Conservation (phyloP, 2,797 vertebrate species). For the Myripristis jacobus region DNA sequence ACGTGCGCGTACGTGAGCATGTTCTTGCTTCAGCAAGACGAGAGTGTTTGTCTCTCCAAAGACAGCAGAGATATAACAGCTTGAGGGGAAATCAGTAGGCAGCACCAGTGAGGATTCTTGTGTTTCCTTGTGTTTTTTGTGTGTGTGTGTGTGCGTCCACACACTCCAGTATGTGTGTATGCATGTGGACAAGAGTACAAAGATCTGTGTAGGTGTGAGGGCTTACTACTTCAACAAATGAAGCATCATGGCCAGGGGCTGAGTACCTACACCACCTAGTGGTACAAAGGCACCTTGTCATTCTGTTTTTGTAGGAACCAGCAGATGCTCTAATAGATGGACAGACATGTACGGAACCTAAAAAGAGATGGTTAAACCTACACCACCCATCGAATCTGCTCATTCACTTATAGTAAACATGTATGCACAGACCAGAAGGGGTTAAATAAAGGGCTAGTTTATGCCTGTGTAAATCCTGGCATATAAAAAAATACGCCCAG, state of each 20-base stretch:
- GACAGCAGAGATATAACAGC: constrained; percentile 56
- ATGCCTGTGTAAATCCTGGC: background rate
- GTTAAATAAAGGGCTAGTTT: constrained; percentile 4
- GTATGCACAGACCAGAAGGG: background rate
- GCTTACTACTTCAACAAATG: constrained; percentile 20
- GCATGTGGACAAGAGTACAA: constrained; percentile 10
- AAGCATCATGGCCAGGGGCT: constrained; percentile 48
- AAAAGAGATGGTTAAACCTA: constrained; percentile 5
- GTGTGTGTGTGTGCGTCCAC: background rate
- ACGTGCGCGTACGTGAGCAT: background rate
- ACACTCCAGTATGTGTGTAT: background rate
- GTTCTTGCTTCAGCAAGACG: constrained; percentile 18
- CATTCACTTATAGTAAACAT: background rate
- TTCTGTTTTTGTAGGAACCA: constrained; percentile 1
- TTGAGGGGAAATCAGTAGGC: constrained; percentile 68
- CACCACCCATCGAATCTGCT: background rate
- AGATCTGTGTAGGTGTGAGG: constrained; percentile 25
- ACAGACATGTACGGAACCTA: background rate
- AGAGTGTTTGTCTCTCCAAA: constrained; percentile 58
- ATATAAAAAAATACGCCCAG: background rate
- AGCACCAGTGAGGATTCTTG: constrained; percentile 51
- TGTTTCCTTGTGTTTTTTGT: constrained; percentile 4
- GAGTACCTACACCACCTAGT: constrained; percentile 77
- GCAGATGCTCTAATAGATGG: constrained; percentile 27
- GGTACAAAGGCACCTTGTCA: constrained; percentile 28